phyloP scores from a whole-genome alignment of 2,888 invertebrate species.

The Cerceris ruficornis region DNA sequence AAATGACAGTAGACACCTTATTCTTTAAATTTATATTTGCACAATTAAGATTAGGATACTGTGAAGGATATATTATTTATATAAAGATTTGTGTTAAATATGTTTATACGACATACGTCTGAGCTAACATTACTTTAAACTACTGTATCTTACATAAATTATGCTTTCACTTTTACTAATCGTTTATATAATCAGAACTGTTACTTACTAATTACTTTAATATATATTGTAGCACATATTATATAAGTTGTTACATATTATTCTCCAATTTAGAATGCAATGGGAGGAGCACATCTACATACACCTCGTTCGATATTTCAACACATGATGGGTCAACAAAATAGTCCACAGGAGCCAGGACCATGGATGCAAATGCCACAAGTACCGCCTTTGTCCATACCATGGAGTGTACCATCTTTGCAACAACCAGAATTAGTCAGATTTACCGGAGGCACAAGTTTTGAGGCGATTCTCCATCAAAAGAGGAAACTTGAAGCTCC shows the following conservation, averaged over 20 bases:
- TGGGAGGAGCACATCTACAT: conserved; percentile 75
- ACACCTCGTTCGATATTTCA: conserved; percentile 78
- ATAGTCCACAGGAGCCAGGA: conserved; percentile 65
- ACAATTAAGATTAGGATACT: conserved; percentile 69
- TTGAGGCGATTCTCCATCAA: conserved; percentile 62
- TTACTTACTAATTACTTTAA: too few species aligned
- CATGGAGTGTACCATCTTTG: conserved; percentile 74
- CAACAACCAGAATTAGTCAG: conserved; percentile 75
- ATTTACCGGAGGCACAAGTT: conserved; percentile 72
- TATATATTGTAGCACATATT: background rate
- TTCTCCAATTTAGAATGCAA: conserved; percentile 69
- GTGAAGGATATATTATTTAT: too few species aligned
- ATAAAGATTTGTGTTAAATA: too few species aligned
- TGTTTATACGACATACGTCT: too few species aligned
- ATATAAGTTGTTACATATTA: conserved; percentile 16
- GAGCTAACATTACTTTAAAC: too few species aligned
- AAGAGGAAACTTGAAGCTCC: conserved; percentile 75
- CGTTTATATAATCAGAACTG: too few species aligned
- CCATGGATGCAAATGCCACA: conserved; percentile 74
- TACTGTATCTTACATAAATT: too few species aligned
- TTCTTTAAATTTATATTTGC: conserved; percentile 7
- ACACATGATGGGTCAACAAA: conserved; percentile 77
- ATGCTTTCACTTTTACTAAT: too few species aligned
- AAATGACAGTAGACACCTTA: conserved; percentile 20
- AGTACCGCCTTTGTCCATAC: conserved; percentile 76